Evolutionary conservation across 2,888 invertebrate species (phyloP), one percentile per base, ranked within the genome.

Genomic region (Choristoneura rosaceana): DNA sequence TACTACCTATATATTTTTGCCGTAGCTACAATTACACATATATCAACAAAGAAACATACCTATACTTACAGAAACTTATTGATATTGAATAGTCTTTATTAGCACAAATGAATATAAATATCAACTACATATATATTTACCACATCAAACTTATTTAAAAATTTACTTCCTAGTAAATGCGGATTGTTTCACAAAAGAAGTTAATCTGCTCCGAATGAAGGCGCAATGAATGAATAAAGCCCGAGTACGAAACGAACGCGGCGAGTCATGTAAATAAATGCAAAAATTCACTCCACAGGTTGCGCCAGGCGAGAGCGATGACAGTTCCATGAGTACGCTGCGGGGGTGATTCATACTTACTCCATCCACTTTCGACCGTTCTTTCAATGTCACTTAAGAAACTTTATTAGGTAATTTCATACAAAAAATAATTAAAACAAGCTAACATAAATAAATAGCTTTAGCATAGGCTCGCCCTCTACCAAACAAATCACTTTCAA

Each of bases 311-410:
- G 34, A 77, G 66, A 69, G 76, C 75, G 78, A 82, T 80, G 82
- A 78, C 83, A 82, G 79, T 82, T 83, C 84, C 78, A 82, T 82
- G 80, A 81, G 80, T 61, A 68, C 74, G 50, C 74, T 71, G 79
- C 76, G 78, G 75, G 78, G 80, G 62, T n/a, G 79, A 80, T 84
- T 84, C 78, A 80, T 77, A 79, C 81, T 68, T n/a, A n/a, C n/a
- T n/a, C n/a, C n/a, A n/a, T n/a, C 58, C 69, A 67, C 67, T 59
- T 61, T 14, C 55, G 15, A 55, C 17, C 61, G 50, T 61, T 45
- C 50, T 65, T 62, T 59, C 52, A 65, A 60, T 65, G 38, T 25
- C 58, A 25, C 71, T 63, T 62, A 8, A 17, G 15, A 33, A 65
- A 65, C 45, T 45, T 45, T 62, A 33, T 33, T 45, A 15, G 14